phyloP scores from a whole-genome alignment of 2,797 vertebrate species.

The Ispidina lecontei region DNA sequence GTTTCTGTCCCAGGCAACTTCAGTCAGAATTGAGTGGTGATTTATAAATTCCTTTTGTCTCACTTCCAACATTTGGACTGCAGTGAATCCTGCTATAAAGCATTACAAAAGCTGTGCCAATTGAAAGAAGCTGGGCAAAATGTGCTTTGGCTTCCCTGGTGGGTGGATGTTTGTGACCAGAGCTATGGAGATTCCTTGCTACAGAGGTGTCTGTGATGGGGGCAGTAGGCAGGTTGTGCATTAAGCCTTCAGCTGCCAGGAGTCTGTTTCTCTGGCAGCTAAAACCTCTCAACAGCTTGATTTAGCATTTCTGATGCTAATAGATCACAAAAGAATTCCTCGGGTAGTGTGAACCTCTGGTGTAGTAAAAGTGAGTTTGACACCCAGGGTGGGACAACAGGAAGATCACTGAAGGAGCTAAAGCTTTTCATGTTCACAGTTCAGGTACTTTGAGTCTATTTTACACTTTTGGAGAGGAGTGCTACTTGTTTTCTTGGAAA shows the following conservation, averaged over 20 bases:
- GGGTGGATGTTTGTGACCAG: not conserved
- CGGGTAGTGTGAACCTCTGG: not conserved
- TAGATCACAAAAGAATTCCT: not conserved
- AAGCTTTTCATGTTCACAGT: not conserved
- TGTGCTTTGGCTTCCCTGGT: not conserved
- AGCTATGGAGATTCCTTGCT: not conserved
- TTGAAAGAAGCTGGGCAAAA: not conserved
- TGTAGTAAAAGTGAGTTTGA: not conserved
- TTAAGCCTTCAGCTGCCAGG: not conserved
- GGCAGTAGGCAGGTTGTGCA: not conserved
- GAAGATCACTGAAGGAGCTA: not conserved
- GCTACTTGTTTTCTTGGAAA: not conserved
- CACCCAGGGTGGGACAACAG: not conserved
- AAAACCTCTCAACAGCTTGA: not conserved
- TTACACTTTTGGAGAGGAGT: not conserved
- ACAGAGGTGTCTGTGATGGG: not conserved
- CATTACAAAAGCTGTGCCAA: not conserved
- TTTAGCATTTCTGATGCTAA: not conserved
- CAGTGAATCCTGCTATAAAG: not conserved
- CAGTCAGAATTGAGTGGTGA: not conserved
- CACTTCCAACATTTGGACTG: not conserved
- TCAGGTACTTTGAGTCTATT: not conserved
- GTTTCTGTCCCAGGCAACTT: not conserved
- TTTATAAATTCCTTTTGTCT: slow-evolving; percentile 3
- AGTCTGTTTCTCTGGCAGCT: not conserved